Evolutionary conservation across 2,888 invertebrate species (phyloP).

Genomic region (Pedicia rivosa): DNA sequence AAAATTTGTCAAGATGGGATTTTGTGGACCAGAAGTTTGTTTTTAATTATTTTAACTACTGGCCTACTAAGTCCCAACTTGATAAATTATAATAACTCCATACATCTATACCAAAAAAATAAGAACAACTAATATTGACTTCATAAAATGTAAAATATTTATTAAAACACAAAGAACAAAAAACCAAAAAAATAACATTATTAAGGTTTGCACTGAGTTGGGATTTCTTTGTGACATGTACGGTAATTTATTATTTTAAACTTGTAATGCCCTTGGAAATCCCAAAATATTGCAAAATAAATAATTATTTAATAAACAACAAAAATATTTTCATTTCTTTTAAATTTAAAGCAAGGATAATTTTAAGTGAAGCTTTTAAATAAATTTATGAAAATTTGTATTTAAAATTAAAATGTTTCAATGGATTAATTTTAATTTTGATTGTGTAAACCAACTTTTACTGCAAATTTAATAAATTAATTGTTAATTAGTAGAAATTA

Average conservation of each 20-base stretch:
- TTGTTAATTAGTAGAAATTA: too few relatives aligned
- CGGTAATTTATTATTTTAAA: slow-evolving; percentile 5
- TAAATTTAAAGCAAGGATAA: too few relatives aligned
- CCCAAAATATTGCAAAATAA: slow-evolving; percentile 23
- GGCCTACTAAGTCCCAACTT: slow-evolving; percentile 34
- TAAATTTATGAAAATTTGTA: too few relatives aligned
- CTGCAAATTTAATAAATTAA: too few relatives aligned
- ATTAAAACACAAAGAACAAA: not conserved
- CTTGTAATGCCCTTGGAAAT: slow-evolving; percentile 24
- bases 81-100: too few relatives aligned
- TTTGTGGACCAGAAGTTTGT: slow-evolving; percentile 32
- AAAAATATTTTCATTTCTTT: not conserved
- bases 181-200: too few relatives aligned
- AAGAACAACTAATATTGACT: not conserved
- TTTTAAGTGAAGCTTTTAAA: too few relatives aligned
- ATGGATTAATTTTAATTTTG: too few relatives aligned
- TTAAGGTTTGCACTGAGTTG: too few relatives aligned
- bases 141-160: not conserved
- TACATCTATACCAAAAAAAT: too few relatives aligned
- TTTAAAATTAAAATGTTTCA: too few relatives aligned
- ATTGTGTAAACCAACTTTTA: too few relatives aligned
- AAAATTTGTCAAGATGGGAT: slow-evolving; percentile 21
- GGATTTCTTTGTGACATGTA: slow-evolving; percentile 10
- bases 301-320: not conserved
- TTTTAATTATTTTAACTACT: slow-evolving; percentile 19